These are phyloP conservation scores for Enteromius argenteus DNA, from an alignment of 2,797 vertebrate species.

Conservation along the genomic window DNA sequence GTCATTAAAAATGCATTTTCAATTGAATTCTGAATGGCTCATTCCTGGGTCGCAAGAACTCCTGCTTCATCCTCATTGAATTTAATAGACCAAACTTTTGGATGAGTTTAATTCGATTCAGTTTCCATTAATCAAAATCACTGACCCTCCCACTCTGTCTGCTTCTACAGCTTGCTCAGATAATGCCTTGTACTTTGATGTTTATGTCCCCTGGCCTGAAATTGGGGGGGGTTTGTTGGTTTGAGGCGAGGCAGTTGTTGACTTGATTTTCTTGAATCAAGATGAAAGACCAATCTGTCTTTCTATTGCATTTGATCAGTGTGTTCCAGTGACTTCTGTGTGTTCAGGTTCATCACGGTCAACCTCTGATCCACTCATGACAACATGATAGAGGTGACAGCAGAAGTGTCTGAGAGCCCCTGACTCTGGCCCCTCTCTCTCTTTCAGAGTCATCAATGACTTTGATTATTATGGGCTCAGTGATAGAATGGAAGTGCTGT, in stretches of 20 bases:
- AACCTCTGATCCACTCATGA: conserved; percentile 72
- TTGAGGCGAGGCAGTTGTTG: conserved; percentile 74
- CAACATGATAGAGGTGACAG: conserved; percentile 52
- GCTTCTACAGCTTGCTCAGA: conserved; percentile 40
- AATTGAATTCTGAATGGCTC: neutral
- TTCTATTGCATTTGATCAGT: conserved; percentile 59
- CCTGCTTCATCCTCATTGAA: neutral
- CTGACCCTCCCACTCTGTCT: neutral
- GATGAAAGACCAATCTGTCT: conserved; percentile 79
- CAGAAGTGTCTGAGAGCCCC: conserved; percentile 54
- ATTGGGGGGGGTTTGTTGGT: conserved; percentile 61
- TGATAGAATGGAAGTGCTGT: conserved; percentile 75
- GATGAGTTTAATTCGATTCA: conserved; percentile 6
- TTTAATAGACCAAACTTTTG: neutral
- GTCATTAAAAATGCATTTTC: neutral
- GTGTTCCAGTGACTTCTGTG: conserved; percentile 73
- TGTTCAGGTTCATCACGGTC: conserved; percentile 57
- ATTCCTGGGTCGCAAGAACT: neutral
- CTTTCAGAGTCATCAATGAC: conserved; percentile 71
- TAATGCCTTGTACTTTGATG: conserved; percentile 42
- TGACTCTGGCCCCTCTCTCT: conserved; percentile 66
- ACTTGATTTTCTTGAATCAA: conserved; percentile 79
- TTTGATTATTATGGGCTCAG: conserved; percentile 79
- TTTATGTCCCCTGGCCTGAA: conserved; percentile 32
- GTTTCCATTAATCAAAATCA: neutral